Conservation (phyloP, 2,113 vertebrate species). For the Picathartes gymnocephalus region DNA sequence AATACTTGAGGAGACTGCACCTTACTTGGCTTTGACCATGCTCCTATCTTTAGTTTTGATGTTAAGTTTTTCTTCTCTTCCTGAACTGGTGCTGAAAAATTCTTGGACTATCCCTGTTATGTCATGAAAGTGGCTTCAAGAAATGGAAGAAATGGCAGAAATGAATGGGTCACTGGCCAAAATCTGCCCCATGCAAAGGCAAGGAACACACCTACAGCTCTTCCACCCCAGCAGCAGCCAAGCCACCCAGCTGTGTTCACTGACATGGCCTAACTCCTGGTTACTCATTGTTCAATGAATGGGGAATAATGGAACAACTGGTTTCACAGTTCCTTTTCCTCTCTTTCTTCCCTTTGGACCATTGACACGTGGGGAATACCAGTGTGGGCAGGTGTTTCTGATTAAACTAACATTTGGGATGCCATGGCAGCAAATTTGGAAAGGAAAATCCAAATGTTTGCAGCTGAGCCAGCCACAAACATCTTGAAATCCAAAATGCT, state of each 20-base stretch:
- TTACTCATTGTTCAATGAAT: background rate
- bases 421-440: background rate
- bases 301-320: background rate
- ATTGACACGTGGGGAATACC: background rate
- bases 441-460: background rate
- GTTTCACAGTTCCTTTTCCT: background rate
- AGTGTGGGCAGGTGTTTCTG: background rate
- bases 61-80: background rate
- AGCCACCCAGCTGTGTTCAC: background rate
- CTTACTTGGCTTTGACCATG: background rate
- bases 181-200: background rate
- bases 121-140: background rate
- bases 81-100: slow-evolving; percentile 14
- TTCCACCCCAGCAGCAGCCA: background rate
- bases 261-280: background rate
- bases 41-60: slow-evolving; percentile 8
- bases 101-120: background rate
- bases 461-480: background rate
- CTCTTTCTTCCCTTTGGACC: background rate
- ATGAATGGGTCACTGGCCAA: background rate
- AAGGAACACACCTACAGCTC: background rate
- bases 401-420: background rate
- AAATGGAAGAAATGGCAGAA: background rate
- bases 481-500: background rate
- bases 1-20: slow-evolving; percentile 10